Conservation (phyloP, 2,797 vertebrate genomes). For the Galago senegalensis region DNA sequence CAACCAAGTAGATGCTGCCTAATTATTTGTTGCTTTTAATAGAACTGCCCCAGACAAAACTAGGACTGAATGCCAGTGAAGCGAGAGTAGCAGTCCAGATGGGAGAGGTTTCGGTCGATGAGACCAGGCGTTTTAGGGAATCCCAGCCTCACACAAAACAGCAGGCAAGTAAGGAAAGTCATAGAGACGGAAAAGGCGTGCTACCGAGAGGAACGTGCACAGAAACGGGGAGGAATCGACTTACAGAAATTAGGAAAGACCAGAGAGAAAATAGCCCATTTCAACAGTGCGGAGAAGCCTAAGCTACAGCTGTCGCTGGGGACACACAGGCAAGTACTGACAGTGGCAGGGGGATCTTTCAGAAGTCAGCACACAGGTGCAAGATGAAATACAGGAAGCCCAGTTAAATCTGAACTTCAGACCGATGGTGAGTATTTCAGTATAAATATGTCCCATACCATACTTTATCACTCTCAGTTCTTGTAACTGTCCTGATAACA, state of each 20-base stretch:
- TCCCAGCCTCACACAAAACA: neutral
- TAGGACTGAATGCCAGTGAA: neutral
- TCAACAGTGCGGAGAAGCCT: neutral
- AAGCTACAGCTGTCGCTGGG: neutral
- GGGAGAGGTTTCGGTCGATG: neutral
- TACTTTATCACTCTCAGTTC: neutral
- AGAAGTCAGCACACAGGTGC: neutral
- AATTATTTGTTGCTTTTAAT: slow-evolving; percentile 62
- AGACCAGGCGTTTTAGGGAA: neutral
- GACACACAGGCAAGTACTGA: neutral
- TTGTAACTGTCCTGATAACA: neutral
- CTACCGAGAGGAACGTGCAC: neutral
- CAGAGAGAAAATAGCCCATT: neutral
- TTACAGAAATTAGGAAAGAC: neutral
- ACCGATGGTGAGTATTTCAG: neutral
- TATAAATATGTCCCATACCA: neutral
- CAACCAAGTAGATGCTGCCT: neutral
- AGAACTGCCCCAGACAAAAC: slow-evolving; percentile 39
- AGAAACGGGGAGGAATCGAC: neutral
- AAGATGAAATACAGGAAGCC: neutral
- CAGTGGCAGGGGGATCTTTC: neutral
- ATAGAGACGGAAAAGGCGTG: accelerated
- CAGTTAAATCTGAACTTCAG: neutral
- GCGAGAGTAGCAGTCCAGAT: neutral
- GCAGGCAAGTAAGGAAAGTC: neutral